These are phyloP conservation scores for Aspidiotus rigidus DNA, from an alignment of 2,888 invertebrate genomes.

Conservation along the genomic window DNA sequence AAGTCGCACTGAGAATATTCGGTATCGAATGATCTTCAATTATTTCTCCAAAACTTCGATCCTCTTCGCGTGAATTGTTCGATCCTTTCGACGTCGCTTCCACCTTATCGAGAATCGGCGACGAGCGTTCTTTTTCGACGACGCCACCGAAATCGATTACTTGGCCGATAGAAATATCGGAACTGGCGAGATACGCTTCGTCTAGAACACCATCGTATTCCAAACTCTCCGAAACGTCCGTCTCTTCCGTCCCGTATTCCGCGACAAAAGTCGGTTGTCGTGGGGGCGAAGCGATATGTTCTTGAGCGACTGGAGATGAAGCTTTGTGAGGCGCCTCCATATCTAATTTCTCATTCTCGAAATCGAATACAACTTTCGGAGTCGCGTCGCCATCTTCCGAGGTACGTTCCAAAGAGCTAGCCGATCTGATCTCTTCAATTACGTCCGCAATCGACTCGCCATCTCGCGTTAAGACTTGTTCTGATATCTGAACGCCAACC, in stretches of 20 bases:
- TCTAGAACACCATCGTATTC: slow-evolving; percentile 18
- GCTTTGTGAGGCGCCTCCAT: neutral
- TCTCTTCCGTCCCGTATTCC: slow-evolving; percentile 15
- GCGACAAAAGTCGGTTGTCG: neutral
- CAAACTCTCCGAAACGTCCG: slow-evolving; percentile 25
- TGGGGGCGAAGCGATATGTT: neutral
- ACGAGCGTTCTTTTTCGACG: neutral
- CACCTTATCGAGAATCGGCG: neutral
- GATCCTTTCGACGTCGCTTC: neutral
- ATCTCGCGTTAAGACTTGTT: neutral
- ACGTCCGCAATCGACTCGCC: neutral
- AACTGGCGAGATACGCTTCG: neutral
- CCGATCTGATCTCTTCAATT: slow-evolving; percentile 16
- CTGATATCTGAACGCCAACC: neutral
- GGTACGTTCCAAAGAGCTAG: slow-evolving; percentile 1
- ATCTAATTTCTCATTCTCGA: slow-evolving; percentile 12
- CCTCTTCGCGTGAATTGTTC: slow-evolving; percentile 13
- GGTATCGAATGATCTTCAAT: slow-evolving; percentile 27
- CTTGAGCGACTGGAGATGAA: neutral
- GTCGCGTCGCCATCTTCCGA: neutral
- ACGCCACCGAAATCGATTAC: neutral
- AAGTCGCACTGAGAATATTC: slow-evolving; percentile 3
- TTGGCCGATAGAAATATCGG: neutral
- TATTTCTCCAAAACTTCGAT: slow-evolving; percentile 25
- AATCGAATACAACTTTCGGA: slow-evolving; percentile 6